Evolutionary conservation across 2,113 vertebrate genomes (phyloP).

Genomic region (Callipepla squamata): DNA sequence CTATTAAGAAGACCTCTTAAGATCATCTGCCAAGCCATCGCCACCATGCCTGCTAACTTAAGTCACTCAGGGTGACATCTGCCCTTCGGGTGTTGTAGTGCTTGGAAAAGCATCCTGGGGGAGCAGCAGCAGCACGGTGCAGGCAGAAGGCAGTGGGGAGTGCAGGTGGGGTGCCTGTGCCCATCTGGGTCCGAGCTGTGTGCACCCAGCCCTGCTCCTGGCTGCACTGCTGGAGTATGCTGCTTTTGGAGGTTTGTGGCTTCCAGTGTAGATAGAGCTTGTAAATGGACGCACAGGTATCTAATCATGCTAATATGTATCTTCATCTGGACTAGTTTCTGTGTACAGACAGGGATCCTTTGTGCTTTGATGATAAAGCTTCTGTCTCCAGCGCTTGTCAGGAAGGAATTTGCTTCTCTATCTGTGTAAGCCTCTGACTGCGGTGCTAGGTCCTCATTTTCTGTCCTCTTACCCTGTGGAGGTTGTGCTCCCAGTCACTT

Average conservation of each 20-base stretch:
- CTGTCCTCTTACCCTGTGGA: neutral
- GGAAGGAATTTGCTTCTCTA: neutral
- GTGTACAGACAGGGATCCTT: neutral
- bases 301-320: fast-evolving
- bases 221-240: neutral
- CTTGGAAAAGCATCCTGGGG: neutral
- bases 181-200: no score
- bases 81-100: neutral
- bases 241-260: neutral
- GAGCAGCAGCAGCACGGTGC: neutral
- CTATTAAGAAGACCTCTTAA: neutral
- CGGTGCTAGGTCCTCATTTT: neutral
- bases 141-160: neutral
- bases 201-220: neutral
- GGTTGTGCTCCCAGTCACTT: neutral
- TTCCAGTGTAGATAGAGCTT: neutral
- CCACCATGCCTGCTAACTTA: no score
- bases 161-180: neutral
- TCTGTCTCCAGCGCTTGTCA: neutral
- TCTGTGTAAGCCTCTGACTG: neutral
- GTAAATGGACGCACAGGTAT: neutral
- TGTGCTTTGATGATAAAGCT: neutral
- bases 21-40: no score
- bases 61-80: no score
- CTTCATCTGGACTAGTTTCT: neutral